phyloP scores from a whole-genome alignment of 2,888 invertebrate genomes.

The Odontothrips loti region DNA sequence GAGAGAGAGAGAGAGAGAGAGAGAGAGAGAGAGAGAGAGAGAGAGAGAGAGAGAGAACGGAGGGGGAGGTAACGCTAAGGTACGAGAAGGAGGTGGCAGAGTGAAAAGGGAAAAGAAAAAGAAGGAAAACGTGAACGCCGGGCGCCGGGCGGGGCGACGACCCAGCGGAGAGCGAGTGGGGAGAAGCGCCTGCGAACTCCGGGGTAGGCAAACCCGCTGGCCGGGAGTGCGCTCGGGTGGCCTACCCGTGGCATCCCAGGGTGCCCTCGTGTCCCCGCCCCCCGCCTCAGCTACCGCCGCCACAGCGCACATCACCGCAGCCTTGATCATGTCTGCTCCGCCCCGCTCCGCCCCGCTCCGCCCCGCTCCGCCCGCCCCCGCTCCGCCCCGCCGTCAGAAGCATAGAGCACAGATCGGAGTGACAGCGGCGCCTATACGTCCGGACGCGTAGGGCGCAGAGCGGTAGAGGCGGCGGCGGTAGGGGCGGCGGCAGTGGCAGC shows the following conservation, averaged over 20 bases:
- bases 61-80: too few relatives aligned
- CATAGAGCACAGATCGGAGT: neutral
- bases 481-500: neutral
- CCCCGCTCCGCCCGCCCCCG: neutral
- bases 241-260: neutral
- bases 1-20: too few relatives aligned
- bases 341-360: neutral
- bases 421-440: neutral
- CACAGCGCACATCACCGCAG: neutral
- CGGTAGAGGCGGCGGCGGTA: neutral
- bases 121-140: neutral
- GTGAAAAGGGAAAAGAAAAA: neutral
- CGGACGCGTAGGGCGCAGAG: neutral
- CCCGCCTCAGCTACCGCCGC: neutral
- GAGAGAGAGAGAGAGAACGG: too few relatives aligned
- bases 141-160: neutral
- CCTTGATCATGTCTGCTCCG: neutral
- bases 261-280: neutral
- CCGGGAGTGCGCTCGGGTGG: neutral
- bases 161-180: neutral
- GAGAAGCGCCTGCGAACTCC: neutral
- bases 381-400: neutral
- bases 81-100: too few relatives aligned
- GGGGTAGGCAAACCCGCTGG: neutral
- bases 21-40: too few relatives aligned